Evolutionary conservation across 2,888 invertebrate species (phyloP), one percentile per base, ranked within the genome.

Genomic region (Drosophila nr. fundita): DNA sequence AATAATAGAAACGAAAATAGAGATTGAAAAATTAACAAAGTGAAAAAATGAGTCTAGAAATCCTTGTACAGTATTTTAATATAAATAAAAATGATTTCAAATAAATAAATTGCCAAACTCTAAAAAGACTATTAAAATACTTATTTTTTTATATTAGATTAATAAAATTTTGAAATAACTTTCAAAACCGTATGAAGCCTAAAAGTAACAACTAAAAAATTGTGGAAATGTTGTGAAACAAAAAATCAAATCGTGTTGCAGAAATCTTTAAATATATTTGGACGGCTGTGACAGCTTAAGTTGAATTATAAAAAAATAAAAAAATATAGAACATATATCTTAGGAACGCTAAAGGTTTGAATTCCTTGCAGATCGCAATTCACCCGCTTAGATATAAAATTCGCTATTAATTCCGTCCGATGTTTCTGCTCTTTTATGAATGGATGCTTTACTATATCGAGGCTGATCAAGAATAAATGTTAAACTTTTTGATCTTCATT

Each of bases 121-220:
- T 1, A 40, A 11, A 40, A 10, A 40, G 0, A n/a, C 0, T 2
- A 0, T 8, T 8, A 24, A 1, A 8, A 18, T 18, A 48, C 0
- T 18, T 10, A 48, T 18, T 10, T 24, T 48, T 0, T 29, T 29
- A 5, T 18, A 18, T 29, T 18, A 18, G 18, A 10, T 18, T 49
- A 27, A 18, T 2, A 4, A 42, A 21, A 1, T 21, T 42, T 21
- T 21, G 10, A 0, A 42, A 27, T 1, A 13, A 21, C 13, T 45
- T 0, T 18, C 10, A 18, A 49, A 27, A 48, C 0, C 18, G 2
- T 4, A 27, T 2, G 27, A 27, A 49, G 8, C 6, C n/a, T 6
- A 13, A 13, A 38, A 55, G n/a, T 15, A 11, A 29, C 0, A 11
- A 18, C 1, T 2, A 2, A 10, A 21, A 40, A 15, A 3, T 4